phyloP scores from a whole-genome alignment of 2,797 vertebrate species.

The Mus spretus region DNA sequence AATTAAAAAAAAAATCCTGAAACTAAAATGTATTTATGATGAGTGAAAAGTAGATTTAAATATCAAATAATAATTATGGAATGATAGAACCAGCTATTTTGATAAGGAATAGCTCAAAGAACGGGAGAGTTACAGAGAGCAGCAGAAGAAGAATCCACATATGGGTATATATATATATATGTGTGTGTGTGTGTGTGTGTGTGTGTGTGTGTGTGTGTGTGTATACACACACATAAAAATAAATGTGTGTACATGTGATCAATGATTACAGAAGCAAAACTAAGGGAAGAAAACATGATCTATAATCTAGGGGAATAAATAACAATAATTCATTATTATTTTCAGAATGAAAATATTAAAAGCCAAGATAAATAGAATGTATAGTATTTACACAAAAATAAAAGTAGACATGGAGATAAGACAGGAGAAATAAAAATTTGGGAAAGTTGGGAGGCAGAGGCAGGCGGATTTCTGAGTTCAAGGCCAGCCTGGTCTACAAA shows the following conservation, averaged over 20 bases:
- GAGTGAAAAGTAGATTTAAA: not conserved
- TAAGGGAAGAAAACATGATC: not conserved
- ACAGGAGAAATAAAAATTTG: not conserved
- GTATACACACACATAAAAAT: too few relatives aligned
- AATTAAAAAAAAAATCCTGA: constrained; percentile 59
- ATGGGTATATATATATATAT: too few relatives aligned
- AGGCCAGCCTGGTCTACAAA: too few relatives aligned
- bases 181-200: too few relatives aligned
- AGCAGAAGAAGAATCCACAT: not conserved
- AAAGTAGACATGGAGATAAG: not conserved
- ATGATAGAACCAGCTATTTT: not conserved
- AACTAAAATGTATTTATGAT: constrained; percentile 48
- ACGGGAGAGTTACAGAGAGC: not conserved
- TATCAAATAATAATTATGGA: constrained; percentile 2
- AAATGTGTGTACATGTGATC: not conserved
- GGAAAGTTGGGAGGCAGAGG: too few relatives aligned
- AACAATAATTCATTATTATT: constrained; percentile 8
- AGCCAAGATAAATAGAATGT: not conserved
- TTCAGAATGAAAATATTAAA: constrained; percentile 51
- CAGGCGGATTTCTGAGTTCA: too few relatives aligned
- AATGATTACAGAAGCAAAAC: not conserved
- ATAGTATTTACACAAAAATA: not conserved
- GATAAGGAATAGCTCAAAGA: not conserved
- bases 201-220: too few relatives aligned
- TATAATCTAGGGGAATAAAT: not conserved